Conservation (phyloP, 2,797 vertebrate species). For the Molothrus aeneus region DNA sequence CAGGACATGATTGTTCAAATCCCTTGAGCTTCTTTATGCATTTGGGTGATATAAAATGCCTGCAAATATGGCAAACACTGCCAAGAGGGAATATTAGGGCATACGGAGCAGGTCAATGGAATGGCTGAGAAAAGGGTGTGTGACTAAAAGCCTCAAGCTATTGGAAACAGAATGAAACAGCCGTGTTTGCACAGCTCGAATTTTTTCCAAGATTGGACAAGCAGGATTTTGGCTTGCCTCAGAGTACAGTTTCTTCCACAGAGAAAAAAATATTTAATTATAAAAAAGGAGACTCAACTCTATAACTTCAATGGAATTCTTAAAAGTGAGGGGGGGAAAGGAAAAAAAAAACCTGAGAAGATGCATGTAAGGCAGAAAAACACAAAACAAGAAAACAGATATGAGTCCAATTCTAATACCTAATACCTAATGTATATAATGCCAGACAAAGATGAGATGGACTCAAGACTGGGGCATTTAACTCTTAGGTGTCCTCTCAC, state of each 20-base stretch:
- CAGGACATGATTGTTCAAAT: neutral
- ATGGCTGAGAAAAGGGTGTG: constrained; percentile 14
- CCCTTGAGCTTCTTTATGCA: neutral
- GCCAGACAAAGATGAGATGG: neutral
- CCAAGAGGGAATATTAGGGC: constrained; percentile 15
- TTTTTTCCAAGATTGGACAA: neutral
- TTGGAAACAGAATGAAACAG: constrained; percentile 19
- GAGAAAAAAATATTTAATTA: neutral
- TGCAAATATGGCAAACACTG: neutral
- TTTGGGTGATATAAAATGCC: constrained; percentile 9
- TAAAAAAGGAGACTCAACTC: neutral
- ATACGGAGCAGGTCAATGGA: neutral
- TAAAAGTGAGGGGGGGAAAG: rapidly evolving
- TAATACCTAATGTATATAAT: neutral
- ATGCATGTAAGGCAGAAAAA: neutral
- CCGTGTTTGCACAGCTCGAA: neutral
- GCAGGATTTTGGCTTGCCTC: neutral
- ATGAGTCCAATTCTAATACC: neutral
- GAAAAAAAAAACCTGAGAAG: rapidly evolving
- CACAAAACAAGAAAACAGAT: rapidly evolving
- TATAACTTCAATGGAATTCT: neutral
- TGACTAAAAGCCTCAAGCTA: constrained; percentile 9
- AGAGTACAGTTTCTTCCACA: neutral
- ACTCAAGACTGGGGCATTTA: neutral
- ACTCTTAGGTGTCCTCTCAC: neutral